phyloP scores from a whole-genome alignment of 2,797 vertebrate species.

The Graptemys geographica region DNA sequence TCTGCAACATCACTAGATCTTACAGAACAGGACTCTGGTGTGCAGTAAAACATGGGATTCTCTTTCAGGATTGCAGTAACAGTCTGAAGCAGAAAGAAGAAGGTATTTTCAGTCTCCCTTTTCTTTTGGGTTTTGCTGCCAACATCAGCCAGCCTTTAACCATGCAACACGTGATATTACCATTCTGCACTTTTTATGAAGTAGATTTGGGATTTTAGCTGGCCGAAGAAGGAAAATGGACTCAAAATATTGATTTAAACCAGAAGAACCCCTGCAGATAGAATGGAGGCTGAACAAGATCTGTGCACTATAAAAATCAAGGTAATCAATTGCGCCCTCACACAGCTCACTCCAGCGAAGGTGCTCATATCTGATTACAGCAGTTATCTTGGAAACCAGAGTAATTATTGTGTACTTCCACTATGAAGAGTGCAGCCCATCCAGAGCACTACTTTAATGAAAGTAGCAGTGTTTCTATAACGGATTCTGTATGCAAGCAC shows the following conservation, averaged over 20 bases:
- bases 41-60: background rate
- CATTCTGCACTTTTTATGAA: slow-evolving; percentile 11
- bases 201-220: background rate
- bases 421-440: fast-evolving
- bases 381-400: background rate
- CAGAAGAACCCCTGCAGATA: background rate
- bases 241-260: background rate
- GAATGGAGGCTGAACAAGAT: background rate
- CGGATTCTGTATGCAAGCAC: background rate
- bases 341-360: background rate
- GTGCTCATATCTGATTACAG: fast-evolving
- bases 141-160: background rate
- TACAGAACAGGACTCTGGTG: background rate
- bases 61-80: background rate
- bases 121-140: background rate
- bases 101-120: background rate
- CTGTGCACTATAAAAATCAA: slow-evolving; percentile 9
- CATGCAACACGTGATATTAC: background rate
- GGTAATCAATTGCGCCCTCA: background rate
- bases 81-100: background rate
- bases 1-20: background rate
- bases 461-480: background rate
- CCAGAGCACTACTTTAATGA: background rate
- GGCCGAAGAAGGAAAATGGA: slow-evolving; percentile 17
- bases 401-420: background rate